These are phyloP conservation scores for Virgularia gustaviana DNA, from an alignment of 92 coral and sea anemone species.

Conservation along the genomic window DNA sequence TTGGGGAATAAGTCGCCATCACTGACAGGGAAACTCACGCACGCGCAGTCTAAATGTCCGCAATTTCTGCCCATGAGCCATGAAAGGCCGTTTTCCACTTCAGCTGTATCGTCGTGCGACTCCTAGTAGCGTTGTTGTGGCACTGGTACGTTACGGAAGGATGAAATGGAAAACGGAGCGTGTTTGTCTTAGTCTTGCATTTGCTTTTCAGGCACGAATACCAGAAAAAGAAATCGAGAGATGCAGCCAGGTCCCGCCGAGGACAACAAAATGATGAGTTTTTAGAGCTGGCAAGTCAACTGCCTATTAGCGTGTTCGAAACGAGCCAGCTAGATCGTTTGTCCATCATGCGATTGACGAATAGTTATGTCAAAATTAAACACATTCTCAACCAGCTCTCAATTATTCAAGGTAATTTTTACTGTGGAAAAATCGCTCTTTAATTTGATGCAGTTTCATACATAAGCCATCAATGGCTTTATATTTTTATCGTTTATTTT, in stretches of 20 bases:
- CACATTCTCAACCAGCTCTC: slow-evolving; percentile 68
- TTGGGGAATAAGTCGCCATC: too few species aligned
- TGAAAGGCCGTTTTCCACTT: not conserved
- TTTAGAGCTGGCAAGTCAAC: slow-evolving; percentile 84
- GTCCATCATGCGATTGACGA: slow-evolving; percentile 95
- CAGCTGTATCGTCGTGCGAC: too few species aligned
- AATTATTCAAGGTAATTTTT: not conserved
- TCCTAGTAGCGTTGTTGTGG: too few species aligned
- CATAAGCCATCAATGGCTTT: not conserved
- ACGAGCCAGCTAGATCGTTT: slow-evolving; percentile 85
- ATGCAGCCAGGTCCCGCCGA: slow-evolving; percentile 93
- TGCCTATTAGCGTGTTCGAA: slow-evolving; percentile 71
- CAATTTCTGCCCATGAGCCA: not conserved
- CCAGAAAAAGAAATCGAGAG: slow-evolving; percentile 85
- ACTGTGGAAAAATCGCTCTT: not conserved
- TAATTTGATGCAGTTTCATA: too few species aligned
- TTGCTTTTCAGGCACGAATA: slow-evolving; percentile 73
- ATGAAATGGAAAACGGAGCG: too few species aligned
- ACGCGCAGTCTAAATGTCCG: too few species aligned
- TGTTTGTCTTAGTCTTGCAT: too few species aligned
- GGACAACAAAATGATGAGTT: slow-evolving; percentile 98
- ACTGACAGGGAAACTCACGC: too few species aligned
- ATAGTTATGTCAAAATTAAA: slow-evolving; percentile 95
- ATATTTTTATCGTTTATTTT: too few species aligned
- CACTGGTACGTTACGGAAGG: too few species aligned